Conservation (phyloP, 2,113 vertebrate species). For the Microtus montanus region DNA sequence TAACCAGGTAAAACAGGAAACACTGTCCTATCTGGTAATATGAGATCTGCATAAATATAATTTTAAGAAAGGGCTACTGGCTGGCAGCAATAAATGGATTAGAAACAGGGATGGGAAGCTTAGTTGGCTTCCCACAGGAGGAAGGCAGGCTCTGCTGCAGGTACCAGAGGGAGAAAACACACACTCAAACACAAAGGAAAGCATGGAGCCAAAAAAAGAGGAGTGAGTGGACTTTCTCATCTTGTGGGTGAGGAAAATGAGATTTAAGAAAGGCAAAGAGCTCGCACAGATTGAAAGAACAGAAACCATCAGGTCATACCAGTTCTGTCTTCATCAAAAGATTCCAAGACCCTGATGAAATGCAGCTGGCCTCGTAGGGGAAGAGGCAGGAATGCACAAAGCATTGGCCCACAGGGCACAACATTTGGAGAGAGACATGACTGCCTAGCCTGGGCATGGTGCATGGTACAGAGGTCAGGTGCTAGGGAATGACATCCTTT, state of each 20-base stretch:
- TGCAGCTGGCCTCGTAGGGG: not conserved
- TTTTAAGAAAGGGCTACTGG: not conserved
- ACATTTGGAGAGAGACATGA: not conserved
- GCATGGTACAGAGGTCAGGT: not conserved
- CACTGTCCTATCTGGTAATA: not conserved
- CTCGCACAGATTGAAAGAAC: not conserved
- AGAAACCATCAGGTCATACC: not conserved
- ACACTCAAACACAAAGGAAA: not conserved
- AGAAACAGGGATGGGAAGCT: not conserved
- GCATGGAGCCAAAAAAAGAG: not conserved
- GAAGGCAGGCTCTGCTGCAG: not conserved
- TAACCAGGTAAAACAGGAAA: not conserved
- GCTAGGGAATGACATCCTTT: not conserved
- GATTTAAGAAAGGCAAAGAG: too few relatives aligned
- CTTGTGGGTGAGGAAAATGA: not conserved
- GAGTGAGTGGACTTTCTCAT: not conserved
- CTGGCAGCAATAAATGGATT: not conserved
- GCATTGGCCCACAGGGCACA: fast-evolving
- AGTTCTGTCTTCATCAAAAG: not conserved
- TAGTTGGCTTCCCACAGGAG: not conserved
- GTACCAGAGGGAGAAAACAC: not conserved
- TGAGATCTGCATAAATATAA: not conserved
- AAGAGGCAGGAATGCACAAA: fast-evolving
- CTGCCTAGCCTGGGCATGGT: not conserved
- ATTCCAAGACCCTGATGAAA: not conserved